Conservation (phyloP, 2,888 invertebrate species). For the Lasioglossum zephyrum region DNA sequence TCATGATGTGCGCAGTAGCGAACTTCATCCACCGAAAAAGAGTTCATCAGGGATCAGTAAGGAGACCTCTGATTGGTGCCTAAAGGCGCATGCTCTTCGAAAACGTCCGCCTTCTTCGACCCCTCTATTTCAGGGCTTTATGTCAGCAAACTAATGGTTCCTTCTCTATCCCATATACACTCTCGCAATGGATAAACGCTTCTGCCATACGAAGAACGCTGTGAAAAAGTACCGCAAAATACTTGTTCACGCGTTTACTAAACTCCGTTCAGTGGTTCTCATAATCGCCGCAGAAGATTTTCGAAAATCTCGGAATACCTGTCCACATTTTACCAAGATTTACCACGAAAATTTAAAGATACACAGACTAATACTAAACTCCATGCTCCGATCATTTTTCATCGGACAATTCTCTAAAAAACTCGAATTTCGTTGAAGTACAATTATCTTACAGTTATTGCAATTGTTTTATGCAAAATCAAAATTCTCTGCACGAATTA, state of each 20-base stretch:
- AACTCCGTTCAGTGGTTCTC: slow-evolving; percentile 69
- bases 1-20: slow-evolving; percentile 65
- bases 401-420: neutral
- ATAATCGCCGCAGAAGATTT: slow-evolving; percentile 11
- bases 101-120: slow-evolving; percentile 72
- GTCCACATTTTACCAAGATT: neutral
- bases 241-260: slow-evolving; percentile 73
- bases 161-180: slow-evolving; percentile 69
- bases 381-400: neutral
- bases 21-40: slow-evolving; percentile 53
- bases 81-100: slow-evolving; percentile 68
- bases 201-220: slow-evolving; percentile 63
- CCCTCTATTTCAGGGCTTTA: slow-evolving; percentile 71
- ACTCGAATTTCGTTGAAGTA: neutral
- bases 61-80: slow-evolving; percentile 66
- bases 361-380: neutral
- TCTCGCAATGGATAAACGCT: slow-evolving; percentile 75
- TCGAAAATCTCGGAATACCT: neutral
- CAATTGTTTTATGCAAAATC: neutral
- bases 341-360: neutral
- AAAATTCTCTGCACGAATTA: too few species aligned
- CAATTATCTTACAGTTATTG: neutral
- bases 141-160: slow-evolving; percentile 77
- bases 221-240: slow-evolving; percentile 74
- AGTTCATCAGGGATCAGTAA: slow-evolving; percentile 65